Percentiles rank a stretch among this genome's conserved stretches.
These are phyloP conservation scores for Clunio marinus DNA, from an alignment of 2,888 invertebrate genomes.

Conservation along the genomic window DNA sequence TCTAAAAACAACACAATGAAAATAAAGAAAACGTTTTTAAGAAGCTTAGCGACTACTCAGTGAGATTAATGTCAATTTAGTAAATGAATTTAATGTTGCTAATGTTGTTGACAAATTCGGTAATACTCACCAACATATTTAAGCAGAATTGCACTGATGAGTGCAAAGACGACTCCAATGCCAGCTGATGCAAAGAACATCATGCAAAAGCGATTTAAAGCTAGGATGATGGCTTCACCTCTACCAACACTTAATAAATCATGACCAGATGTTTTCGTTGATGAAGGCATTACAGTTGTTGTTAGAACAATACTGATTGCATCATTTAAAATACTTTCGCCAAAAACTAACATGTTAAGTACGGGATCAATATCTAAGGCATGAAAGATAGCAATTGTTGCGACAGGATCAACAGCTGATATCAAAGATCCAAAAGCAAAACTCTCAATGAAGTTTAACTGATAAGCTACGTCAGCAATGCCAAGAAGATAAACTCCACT, in stretches of 20 bases:
- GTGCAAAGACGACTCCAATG: slow-evolving; percentile 91
- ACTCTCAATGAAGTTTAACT: slow-evolving; percentile 90
- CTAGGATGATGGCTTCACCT: slow-evolving; percentile 80
- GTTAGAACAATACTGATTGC: slow-evolving; percentile 97
- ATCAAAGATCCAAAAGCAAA: slow-evolving; percentile 98
- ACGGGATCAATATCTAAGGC: slow-evolving; percentile 96
- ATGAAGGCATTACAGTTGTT: slow-evolving; percentile 76
- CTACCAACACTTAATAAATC: slow-evolving; percentile 59
- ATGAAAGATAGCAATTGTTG: slow-evolving; percentile 97
- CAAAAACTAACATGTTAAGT: slow-evolving; percentile 97
- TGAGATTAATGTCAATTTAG: background rate
- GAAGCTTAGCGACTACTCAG: too few relatives aligned
- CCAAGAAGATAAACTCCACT: slow-evolving; percentile 94
- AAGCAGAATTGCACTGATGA: slow-evolving; percentile 84
- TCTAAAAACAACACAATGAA: slow-evolving; percentile 55
- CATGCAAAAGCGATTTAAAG: slow-evolving; percentile 83
- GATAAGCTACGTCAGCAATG: slow-evolving; percentile 84
- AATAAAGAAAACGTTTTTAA: too few relatives aligned
- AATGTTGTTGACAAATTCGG: background rate
- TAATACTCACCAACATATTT: slow-evolving; percentile 67
- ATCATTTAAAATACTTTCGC: slow-evolving; percentile 76
- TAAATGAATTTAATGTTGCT: background rate
- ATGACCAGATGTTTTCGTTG: slow-evolving; percentile 61
- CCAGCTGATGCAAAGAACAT: slow-evolving; percentile 99
- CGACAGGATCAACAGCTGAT: slow-evolving; percentile 94